A percentile compares a stretch with the other conserved stretches of the same genome.
phyloP scores from a whole-genome alignment of 1,140 invertebrate genomes.

The Trichonephila clavipes region DNA sequence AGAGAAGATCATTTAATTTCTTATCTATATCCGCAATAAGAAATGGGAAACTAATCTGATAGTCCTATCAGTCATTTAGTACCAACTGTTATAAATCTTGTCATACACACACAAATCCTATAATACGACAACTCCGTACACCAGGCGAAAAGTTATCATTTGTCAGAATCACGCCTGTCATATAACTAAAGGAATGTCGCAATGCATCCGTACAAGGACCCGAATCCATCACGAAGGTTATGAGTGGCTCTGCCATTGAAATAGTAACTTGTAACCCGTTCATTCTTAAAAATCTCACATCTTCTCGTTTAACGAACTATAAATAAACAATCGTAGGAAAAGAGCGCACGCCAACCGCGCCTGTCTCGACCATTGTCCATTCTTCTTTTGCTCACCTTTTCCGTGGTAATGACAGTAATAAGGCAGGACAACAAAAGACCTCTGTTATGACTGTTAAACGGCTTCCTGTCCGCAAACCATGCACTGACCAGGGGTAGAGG shows the following conservation, averaged over 20 bases:
- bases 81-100: neutral
- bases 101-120: neutral
- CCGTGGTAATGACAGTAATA: conserved; percentile 54
- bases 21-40: neutral
- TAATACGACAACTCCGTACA: neutral
- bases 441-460: conserved; percentile 69
- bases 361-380: conserved; percentile 68
- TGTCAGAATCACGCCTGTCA: neutral
- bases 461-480: conserved; percentile 47
- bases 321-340: conserved; percentile 71
- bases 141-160: neutral
- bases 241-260: neutral
- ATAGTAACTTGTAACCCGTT: neutral
- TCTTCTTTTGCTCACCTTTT: conserved; percentile 39
- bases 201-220: conserved; percentile 7
- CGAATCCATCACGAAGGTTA: neutral
- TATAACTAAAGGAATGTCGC: neutral
- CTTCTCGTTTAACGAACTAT: conserved; percentile 59
- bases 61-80: neutral
- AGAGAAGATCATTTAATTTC: neutral
- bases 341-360: neutral
- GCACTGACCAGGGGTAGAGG: conserved; percentile 34
- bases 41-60: neutral
- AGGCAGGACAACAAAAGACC: conserved; percentile 60
- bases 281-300: conserved; percentile 55